Base-by-base conservation (phyloP, 2,797 vertebrate species). In the Propithecus deckenii region DNA sequence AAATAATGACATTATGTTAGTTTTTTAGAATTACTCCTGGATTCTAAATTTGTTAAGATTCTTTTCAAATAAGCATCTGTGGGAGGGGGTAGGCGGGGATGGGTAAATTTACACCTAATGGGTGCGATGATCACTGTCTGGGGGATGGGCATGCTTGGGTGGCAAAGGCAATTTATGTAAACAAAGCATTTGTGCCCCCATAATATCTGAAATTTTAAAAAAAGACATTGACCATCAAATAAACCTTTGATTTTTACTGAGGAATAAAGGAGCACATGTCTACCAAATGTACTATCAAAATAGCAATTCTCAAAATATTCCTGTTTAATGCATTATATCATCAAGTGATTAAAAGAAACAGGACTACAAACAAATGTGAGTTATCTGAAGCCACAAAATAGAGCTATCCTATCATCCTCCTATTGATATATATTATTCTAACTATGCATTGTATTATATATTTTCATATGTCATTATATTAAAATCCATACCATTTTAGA, bases 1-100 rank as follows among this genome's bases (percentile, higher is more conserved):
- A 80, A 91, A 28, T 95, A 89, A 86, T 63, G 14, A 43, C 5
- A 50, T 67, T 74, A 48, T 61, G 14, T 84, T 17, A 84, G 4
- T 98, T 92, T 98, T 98, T 96, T 97, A 99, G 99, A 99, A 98
- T 99, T 99, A 96, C 99, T 99, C 8, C 98, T 99, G 98, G 99
- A 99, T 98, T 99, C 99, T 98, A 99, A 99, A 98, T 99, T 99
- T 98, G 98, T 98, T 98, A 97, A 98, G 98, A 98, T 99, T 99
- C 98, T 99, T 99, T 96, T 96, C 99, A 28, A 98, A 99, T 23
- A 57, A 57, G 22, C 55, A 23, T 57, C 22, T 57, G 55, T 23
- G 8, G 55, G 22, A 23, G 55, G 55, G 20, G 8, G 22, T 25
- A 23, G 55, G 3, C 10, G 55, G 55, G 55, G 22, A 25, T 23